Base-by-base conservation (phyloP, 1,140 invertebrate genomes). In the Brachionus paranguensis region DNA sequence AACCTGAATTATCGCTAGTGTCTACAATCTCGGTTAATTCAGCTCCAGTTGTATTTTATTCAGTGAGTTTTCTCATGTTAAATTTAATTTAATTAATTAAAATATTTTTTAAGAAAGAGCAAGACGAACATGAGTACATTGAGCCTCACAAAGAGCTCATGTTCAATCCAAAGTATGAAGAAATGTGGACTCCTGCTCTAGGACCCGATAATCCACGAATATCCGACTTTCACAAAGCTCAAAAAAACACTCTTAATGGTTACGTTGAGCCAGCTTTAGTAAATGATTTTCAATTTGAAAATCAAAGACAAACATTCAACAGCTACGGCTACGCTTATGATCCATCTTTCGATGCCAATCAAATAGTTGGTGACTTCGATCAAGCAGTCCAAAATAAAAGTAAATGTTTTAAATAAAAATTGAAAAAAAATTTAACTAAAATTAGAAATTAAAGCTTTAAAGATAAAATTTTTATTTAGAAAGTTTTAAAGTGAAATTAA, bases 251-350 rank as follows among this genome's bases (percentile, higher is more conserved):
- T 84, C 89, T 99, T 0, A 93, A 96, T 29, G 98, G 97, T 12
- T 97, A 93, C 91, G 94, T 98, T 4, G 98, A 99, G 88, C 92
- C 93, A 86, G 95, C 96, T 4, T 95, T 98, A 89, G 93, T 99
- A 37, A 98, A 93, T 90, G 94, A 95, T 86, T 99, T 99, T 90
- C 94, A 98, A 86, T 99, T 99, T 92, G 97, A 99, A 90, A 96
- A 95, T 88, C 96, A 99, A 88, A 91, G 97, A 85, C 91, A 96
- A 87, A 99, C 96, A 11, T 99, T 99, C 85, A 87, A 90, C 41
- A 95, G 94, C 87, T 97, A 94, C 90, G 95, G 93, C 93, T 89
- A 87, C 88, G 86, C 29, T 79, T 41, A 64, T 85, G 72, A 79
- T 78, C 78, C 74, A 7, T 78, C 53, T 43, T 47, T 68, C 55